These are phyloP conservation scores for Drosophila orosa DNA, from an alignment of 1,140 invertebrate genomes.

Conservation along the genomic window DNA sequence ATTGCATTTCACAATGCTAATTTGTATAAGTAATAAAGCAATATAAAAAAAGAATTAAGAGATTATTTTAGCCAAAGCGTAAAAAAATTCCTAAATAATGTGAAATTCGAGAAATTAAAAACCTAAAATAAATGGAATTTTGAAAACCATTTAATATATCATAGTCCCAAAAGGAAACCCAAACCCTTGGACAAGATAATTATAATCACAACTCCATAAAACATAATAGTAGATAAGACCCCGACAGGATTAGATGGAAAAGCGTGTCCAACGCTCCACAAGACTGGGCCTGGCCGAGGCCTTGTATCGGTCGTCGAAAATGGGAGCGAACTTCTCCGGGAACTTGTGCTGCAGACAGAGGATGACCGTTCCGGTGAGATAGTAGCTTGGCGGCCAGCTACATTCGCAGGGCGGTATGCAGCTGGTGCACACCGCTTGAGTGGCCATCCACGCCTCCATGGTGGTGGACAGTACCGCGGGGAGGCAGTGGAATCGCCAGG, in stretches of 20 bases:
- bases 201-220: neutral
- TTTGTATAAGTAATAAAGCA: no score
- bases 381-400: conserved; percentile 62
- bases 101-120: neutral
- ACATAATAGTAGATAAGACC: neutral
- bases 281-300: conserved; percentile 51
- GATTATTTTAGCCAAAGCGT: no score
- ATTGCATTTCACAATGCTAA: no score
- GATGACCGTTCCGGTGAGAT: conserved; percentile 70
- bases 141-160: neutral
- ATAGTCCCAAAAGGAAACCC: neutral
- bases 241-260: conserved; percentile 46
- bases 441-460: conserved; percentile 35
- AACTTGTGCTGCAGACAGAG: conserved; percentile 56
- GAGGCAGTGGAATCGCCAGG: conserved; percentile 55
- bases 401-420: conserved; percentile 75
- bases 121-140: neutral
- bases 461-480: neutral
- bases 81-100: neutral
- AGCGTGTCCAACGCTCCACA: conserved; percentile 65
- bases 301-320: conserved; percentile 58
- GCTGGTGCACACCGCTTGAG: conserved; percentile 12
- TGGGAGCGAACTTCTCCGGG: conserved; percentile 68
- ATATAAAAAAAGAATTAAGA: no score
- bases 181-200: no score